Evolutionary conservation across 2,888 invertebrate genomes (phyloP).

Genomic region (Eupithecia tripunctaria): DNA sequence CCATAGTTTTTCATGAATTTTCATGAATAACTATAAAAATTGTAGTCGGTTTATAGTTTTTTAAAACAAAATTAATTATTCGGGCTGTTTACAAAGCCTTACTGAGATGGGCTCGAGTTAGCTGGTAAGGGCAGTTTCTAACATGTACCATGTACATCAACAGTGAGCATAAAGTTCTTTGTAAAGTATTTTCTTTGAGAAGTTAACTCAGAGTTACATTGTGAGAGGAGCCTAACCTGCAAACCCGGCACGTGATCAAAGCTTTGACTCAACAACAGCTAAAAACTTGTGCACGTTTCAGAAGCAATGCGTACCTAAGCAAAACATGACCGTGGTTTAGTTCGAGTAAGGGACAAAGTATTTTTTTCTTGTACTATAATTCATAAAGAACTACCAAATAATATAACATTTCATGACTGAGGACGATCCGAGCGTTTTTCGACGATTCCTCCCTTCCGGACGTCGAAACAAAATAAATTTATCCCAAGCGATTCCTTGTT

Average conservation of each 20-base stretch:
- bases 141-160: background rate
- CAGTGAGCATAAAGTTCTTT: background rate
- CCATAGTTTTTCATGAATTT: no score
- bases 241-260: constrained; percentile 23
- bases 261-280: constrained; percentile 12
- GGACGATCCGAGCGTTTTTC: background rate
- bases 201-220: background rate
- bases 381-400: background rate
- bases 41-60: no score
- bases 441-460: no score
- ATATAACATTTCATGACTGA: no score
- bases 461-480: background rate
- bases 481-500: background rate
- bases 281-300: background rate
- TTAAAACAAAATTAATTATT: no score
- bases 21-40: no score
- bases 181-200: background rate
- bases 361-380: background rate
- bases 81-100: no score
- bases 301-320: background rate
- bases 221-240: constrained; percentile 9
- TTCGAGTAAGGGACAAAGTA: background rate
- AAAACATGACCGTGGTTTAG: background rate
- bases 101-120: background rate
- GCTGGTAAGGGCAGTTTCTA: background rate